phyloP scores from a whole-genome alignment of 2,113 vertebrate species.

The Mugil cephalus region DNA sequence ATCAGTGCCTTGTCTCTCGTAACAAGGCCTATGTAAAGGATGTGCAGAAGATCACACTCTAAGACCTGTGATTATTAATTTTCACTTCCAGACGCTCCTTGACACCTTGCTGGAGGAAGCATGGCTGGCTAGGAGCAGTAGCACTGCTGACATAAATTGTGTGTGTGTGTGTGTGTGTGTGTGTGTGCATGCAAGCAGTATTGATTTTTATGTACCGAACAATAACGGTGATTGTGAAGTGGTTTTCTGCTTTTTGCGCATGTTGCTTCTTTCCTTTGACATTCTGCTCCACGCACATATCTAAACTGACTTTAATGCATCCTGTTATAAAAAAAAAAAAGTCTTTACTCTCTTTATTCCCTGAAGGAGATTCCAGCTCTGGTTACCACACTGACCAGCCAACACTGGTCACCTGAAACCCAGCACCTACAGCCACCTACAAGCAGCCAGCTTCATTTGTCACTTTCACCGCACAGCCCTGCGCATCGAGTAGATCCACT shows the following conservation, averaged over 20 bases:
- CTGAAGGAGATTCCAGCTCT: constrained; percentile 55
- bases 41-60: constrained; percentile 69
- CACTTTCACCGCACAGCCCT: constrained; percentile 60
- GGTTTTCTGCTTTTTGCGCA: too few relatives aligned
- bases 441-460: constrained; percentile 54
- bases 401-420: constrained; percentile 61
- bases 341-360: constrained; percentile 22
- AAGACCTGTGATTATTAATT: constrained; percentile 73
- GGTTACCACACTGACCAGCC: constrained; percentile 58
- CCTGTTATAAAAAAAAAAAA: too few relatives aligned
- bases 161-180: constrained; percentile 12
- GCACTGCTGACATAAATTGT: neutral
- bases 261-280: too few relatives aligned
- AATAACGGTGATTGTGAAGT: too few relatives aligned
- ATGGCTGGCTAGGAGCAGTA: constrained; percentile 17
- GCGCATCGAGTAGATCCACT: neutral
- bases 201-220: neutral
- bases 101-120: constrained; percentile 41
- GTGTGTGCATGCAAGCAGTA: neutral
- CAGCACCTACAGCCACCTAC: constrained; percentile 49
- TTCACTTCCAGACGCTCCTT: constrained; percentile 60
- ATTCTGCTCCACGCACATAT: neutral
- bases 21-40: constrained; percentile 61
- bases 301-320: neutral
- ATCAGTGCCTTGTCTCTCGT: constrained; percentile 36